These are phyloP conservation scores for Sarcophilus harrisii DNA, from an alignment of 2,797 vertebrate genomes.

Conservation along the genomic window DNA sequence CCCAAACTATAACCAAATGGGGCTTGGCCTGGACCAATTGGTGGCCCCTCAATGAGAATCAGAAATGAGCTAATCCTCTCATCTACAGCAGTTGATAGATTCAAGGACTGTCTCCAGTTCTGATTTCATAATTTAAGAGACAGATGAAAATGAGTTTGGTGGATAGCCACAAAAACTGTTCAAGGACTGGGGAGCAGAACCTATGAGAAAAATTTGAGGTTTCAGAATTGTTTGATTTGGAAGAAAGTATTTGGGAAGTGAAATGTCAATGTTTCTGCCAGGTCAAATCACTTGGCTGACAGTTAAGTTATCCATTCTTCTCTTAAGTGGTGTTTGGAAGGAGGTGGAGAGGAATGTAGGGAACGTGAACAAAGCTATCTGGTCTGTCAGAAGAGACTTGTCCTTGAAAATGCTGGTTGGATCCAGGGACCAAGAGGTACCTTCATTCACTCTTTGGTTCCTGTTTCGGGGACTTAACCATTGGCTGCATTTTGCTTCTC, in stretches of 20 bases:
- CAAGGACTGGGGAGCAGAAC: background rate
- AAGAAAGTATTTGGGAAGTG: conserved; percentile 10
- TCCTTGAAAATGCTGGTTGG: no score
- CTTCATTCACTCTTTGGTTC: conserved; percentile 5
- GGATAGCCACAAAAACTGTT: conserved; percentile 18
- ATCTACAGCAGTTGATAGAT: background rate
- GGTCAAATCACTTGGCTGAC: background rate
- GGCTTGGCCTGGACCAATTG: no score
- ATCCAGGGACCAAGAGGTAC: no score
- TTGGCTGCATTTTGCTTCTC: conserved; percentile 55
- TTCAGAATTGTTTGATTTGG: conserved; percentile 41
- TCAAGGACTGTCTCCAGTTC: background rate
- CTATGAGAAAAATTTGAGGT: background rate
- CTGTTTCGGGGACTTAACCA: background rate
- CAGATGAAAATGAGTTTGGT: background rate
- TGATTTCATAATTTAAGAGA: background rate
- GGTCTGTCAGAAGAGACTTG: background rate
- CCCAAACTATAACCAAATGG: no score
- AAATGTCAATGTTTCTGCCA: conserved; percentile 3
- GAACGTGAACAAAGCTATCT: background rate
- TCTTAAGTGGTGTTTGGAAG: background rate
- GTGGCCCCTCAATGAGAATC: no score
- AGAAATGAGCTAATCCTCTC: no score
- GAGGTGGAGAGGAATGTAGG: background rate
- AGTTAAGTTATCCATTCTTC: background rate